Conservation (phyloP, 2,888 invertebrate genomes). For the Harpalus rufipes region DNA sequence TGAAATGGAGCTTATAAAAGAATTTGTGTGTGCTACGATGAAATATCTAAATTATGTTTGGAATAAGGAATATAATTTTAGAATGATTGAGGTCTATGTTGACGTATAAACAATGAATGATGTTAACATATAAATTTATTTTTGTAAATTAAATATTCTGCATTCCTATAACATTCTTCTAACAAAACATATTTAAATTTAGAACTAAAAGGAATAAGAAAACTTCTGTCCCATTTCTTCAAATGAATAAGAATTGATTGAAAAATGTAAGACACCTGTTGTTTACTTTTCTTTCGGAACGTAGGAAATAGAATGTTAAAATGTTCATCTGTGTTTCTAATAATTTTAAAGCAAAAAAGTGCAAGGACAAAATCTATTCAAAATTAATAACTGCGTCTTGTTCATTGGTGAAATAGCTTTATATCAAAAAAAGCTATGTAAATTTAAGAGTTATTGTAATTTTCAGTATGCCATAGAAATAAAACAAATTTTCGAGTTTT, state of each 20-base stretch:
- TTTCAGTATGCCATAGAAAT: too few species aligned
- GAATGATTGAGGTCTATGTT: background rate
- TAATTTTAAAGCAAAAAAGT: too few species aligned
- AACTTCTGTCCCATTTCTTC: background rate
- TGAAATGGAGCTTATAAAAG: slow-evolving; percentile 23
- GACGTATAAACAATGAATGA: slow-evolving; percentile 11
- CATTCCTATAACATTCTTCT: background rate
- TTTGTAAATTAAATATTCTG: background rate
- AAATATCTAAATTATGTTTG: background rate
- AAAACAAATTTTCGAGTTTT: too few species aligned
- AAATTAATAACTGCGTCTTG: too few species aligned
- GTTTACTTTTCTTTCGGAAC: too few species aligned
- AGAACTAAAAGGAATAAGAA: background rate
- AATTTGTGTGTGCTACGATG: background rate
- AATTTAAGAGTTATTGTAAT: too few species aligned
- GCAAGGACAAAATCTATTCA: too few species aligned
- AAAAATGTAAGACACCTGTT: background rate
- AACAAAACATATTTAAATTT: background rate
- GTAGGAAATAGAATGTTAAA: too few species aligned
- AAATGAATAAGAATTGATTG: background rate
- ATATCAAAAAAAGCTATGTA: too few species aligned
- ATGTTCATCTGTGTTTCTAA: too few species aligned
- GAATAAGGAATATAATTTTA: background rate
- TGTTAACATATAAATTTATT: slow-evolving; percentile 3
- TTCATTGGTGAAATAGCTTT: too few species aligned